phyloP scores from a whole-genome alignment of 2,797 vertebrate genomes.

The Fringilla coelebs region DNA sequence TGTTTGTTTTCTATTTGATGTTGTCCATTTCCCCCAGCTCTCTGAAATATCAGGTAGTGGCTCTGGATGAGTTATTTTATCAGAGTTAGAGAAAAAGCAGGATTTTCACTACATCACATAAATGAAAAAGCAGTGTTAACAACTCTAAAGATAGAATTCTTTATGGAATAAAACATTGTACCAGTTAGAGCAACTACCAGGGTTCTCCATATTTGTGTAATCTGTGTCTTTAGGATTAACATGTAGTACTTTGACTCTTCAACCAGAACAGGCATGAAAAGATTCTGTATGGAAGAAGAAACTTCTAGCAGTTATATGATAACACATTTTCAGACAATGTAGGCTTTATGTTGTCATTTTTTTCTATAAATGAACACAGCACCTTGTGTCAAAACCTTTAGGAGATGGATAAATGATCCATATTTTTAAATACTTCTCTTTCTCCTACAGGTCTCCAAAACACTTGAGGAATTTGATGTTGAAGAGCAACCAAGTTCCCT shows the following conservation, averaged over 20 bases:
- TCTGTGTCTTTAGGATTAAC: neutral
- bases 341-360: neutral
- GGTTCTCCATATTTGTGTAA: neutral
- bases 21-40: neutral
- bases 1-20: neutral
- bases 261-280: neutral
- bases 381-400: constrained; percentile 22
- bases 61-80: neutral
- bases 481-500: constrained; percentile 83
- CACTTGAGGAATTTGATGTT: constrained; percentile 90
- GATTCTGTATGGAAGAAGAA: neutral
- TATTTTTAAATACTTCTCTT: neutral
- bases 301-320: neutral
- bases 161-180: neutral
- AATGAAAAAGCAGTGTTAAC: neutral
- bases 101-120: fast-evolving
- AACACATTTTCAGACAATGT: neutral
- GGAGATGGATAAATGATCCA: constrained; percentile 82
- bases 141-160: neutral
- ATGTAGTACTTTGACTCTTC: neutral
- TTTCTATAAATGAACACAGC: neutral
- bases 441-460: constrained; percentile 83
- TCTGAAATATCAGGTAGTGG: neutral
- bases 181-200: neutral
- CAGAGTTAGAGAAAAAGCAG: neutral